phyloP scores from a whole-genome alignment of 2,797 vertebrate species.

The Anniella stebbinsi region DNA sequence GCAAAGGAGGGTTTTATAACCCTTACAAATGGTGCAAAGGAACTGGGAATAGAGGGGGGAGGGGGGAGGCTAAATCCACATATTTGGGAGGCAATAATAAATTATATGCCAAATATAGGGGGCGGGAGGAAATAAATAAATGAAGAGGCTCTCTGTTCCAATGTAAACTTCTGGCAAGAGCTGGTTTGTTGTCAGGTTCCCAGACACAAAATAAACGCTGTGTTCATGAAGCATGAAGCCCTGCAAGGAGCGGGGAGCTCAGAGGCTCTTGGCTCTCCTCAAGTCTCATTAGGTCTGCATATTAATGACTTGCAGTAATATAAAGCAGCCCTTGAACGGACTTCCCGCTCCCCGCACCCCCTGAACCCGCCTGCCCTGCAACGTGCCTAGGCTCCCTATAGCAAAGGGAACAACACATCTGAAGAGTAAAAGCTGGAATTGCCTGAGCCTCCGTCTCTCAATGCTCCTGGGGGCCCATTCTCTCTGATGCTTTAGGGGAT shows the following conservation, averaged over 20 bases:
- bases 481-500: constrained; percentile 38
- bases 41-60: constrained; percentile 23
- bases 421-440: constrained; percentile 46
- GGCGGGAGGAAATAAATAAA: constrained; percentile 66
- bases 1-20: constrained; percentile 69
- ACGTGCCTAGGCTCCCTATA: constrained; percentile 78
- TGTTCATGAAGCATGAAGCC: constrained; percentile 84
- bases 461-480: constrained; percentile 24
- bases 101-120: constrained; percentile 81
- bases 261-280: constrained; percentile 83
- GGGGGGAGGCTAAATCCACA: constrained; percentile 59
- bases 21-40: constrained; percentile 57
- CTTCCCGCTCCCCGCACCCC: constrained; percentile 37
- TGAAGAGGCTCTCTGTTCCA: constrained; percentile 81
- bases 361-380: constrained; percentile 52
- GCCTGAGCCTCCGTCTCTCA: background rate
- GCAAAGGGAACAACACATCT: constrained; percentile 66
- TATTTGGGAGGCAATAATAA: constrained; percentile 79
- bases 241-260: constrained; percentile 82
- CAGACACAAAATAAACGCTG: constrained; percentile 87
- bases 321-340: constrained; percentile 82
- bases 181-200: constrained; percentile 84
- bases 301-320: constrained; percentile 90
- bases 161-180: constrained; percentile 85
- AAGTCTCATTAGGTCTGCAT: constrained; percentile 89